Evolutionary conservation across 2,113 vertebrate genomes (phyloP).

Genomic region (Rhodinocichla rosea): DNA sequence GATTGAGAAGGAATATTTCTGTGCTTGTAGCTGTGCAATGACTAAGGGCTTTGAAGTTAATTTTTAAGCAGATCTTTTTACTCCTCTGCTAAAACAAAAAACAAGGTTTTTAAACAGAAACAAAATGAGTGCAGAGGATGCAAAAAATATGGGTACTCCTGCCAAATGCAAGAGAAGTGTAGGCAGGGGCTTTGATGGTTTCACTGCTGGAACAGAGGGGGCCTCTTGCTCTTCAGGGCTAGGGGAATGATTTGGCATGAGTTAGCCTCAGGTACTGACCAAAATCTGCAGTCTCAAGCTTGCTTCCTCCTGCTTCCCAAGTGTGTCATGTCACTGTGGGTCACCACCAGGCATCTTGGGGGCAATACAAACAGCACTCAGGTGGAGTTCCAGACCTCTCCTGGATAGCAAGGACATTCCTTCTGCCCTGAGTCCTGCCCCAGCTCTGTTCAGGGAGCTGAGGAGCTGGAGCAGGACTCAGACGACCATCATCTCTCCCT

Average conservation of each 20-base stretch:
- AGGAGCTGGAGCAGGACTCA: background rate
- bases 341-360: background rate
- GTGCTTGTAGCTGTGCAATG: background rate
- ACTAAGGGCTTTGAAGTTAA: background rate
- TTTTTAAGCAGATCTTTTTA: background rate
- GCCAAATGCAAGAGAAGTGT: background rate
- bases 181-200: background rate
- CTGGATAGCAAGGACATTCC: background rate
- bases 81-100: background rate
- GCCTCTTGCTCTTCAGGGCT: background rate
- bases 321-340: background rate
- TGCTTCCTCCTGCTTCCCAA: background rate
- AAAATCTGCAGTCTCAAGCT: background rate
- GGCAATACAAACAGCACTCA: background rate
- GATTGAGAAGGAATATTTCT: background rate
- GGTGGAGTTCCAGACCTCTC: background rate
- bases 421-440: background rate
- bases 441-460: background rate
- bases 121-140: background rate
- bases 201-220: background rate
- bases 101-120: background rate
- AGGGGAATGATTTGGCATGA: background rate
- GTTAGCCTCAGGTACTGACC: background rate
- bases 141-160: background rate
- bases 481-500: background rate